These are phyloP conservation scores for Drosophila fuyamai DNA, from an alignment of 1,140 invertebrate species.

Conservation along the genomic window DNA sequence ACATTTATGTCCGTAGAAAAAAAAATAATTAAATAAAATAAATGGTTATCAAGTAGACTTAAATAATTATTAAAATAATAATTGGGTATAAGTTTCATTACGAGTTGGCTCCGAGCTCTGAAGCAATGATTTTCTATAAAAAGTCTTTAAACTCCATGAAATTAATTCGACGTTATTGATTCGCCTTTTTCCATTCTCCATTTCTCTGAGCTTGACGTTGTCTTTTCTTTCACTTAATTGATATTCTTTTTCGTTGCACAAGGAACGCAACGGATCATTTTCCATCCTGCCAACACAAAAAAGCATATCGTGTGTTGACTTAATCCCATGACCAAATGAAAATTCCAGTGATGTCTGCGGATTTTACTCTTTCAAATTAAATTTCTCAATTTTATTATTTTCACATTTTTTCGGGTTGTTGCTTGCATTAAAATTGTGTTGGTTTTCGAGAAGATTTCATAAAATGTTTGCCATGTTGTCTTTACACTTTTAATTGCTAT, in stretches of 20 bases:
- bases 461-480: conserved; percentile 50
- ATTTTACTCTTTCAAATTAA: conserved; percentile 63
- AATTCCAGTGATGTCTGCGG: not conserved
- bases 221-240: conserved; percentile 10
- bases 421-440: conserved; percentile 58
- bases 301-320: conserved; percentile 2
- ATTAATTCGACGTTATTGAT: conserved; percentile 1
- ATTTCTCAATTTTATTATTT: conserved; percentile 65
- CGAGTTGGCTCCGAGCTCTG: not conserved
- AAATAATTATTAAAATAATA: not conserved
- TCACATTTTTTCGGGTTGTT: conserved; percentile 51
- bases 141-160: conserved; percentile 1
- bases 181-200: not conserved
- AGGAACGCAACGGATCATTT: not conserved
- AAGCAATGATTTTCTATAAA: conserved; percentile 3
- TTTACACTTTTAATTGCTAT: conserved; percentile 56
- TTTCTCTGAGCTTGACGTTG: not conserved
- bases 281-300: not conserved
- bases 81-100: not conserved
- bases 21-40: not conserved
- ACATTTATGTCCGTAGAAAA: not conserved
- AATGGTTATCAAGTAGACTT: not conserved
- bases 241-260: conserved; percentile 6
- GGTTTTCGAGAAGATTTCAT: conserved; percentile 59
- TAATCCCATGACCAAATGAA: conserved; percentile 13